These are phyloP conservation scores for Anthonomus grandis DNA, from an alignment of 1,140 invertebrate genomes.

Conservation along the genomic window DNA sequence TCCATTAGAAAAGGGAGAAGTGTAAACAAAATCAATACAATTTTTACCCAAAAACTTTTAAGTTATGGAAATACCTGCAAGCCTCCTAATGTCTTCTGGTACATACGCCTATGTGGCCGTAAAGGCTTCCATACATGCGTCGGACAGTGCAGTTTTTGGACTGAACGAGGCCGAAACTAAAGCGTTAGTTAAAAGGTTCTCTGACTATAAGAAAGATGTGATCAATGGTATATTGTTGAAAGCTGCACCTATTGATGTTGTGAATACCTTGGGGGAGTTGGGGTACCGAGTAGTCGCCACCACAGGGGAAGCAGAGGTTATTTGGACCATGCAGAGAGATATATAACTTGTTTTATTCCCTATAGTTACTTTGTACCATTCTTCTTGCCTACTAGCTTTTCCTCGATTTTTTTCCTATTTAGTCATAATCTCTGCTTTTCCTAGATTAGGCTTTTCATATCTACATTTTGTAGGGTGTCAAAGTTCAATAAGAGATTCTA, in stretches of 20 bases:
- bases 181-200: conserved; percentile 65
- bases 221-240: conserved; percentile 69
- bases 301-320: conserved; percentile 73
- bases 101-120: conserved; percentile 67
- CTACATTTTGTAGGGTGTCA: too few species aligned
- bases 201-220: conserved; percentile 56
- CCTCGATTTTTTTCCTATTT: too few species aligned
- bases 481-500: too few species aligned
- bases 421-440: too few species aligned
- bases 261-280: conserved; percentile 70
- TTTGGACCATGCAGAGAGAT: conserved; percentile 78
- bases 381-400: too few species aligned
- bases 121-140: conserved; percentile 71
- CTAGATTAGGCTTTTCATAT: too few species aligned
- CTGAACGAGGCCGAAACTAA: conserved; percentile 62
- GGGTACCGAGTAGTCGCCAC: conserved; percentile 73
- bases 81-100: conserved; percentile 50
- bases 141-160: conserved; percentile 71
- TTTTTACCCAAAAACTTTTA: neutral
- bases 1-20: conserved; percentile 21
- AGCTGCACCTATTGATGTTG: conserved; percentile 59
- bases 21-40: conserved; percentile 4
- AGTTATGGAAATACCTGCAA: conserved; percentile 45
- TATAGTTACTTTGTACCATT: neutral
- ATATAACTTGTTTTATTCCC: conserved; percentile 40